Evolutionary conservation across 2,113 vertebrate genomes (phyloP).

Genomic region (Microtus pennsylvanicus): DNA sequence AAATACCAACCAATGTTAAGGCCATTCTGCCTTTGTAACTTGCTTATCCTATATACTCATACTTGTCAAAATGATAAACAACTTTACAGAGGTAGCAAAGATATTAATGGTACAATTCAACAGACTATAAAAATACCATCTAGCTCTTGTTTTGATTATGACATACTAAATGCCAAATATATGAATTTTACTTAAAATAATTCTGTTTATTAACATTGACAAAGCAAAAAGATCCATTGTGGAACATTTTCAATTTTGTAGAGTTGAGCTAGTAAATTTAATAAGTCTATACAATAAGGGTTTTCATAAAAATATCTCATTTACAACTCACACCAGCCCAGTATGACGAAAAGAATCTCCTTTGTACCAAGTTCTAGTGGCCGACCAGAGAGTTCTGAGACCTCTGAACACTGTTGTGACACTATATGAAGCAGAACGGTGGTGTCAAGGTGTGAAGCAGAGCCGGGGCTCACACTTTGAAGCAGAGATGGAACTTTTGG

Average conservation of each 20-base stretch:
- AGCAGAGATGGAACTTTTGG: not conserved
- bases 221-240: not conserved
- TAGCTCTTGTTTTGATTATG: not conserved
- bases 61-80: not conserved
- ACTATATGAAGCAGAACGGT: not conserved
- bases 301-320: slow-evolving; percentile 25
- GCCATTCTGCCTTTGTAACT: not conserved
- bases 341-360: not conserved
- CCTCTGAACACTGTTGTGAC: not conserved
- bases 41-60: not conserved
- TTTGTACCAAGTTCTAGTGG: not conserved
- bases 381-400: not conserved
- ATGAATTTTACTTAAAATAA: not conserved
- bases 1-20: not conserved
- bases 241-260: not conserved
- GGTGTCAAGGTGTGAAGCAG: not conserved
- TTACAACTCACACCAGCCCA: not conserved
- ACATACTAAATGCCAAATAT: not conserved
- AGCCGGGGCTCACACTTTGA: not conserved
- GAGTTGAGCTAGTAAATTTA: not conserved
- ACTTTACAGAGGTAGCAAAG: not conserved
- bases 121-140: not conserved
- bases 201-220: not conserved
- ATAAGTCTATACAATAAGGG: not conserved
- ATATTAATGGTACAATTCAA: not conserved